phyloP scores from a whole-genome alignment of 2,113 vertebrate species.

The Physeter macrocephalus region DNA sequence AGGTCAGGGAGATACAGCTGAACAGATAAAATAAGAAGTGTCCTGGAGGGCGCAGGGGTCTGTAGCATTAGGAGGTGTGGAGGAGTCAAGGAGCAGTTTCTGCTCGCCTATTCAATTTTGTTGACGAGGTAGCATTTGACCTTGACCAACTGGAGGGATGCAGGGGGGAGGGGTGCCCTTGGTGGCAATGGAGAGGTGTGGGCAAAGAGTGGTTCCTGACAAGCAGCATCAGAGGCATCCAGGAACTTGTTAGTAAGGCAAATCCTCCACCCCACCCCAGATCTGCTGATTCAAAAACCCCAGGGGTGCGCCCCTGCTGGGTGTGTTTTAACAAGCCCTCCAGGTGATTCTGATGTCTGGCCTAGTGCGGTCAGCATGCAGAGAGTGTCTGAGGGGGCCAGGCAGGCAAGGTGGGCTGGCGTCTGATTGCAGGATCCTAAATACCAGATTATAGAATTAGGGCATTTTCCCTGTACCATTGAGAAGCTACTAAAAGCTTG shows the following conservation, averaged over 20 bases:
- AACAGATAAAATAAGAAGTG: background rate
- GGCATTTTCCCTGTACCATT: background rate
- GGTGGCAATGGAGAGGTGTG: background rate
- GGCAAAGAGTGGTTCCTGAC: background rate
- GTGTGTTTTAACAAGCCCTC: background rate
- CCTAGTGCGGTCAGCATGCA: accelerated
- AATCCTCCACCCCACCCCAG: background rate
- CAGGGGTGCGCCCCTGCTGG: background rate
- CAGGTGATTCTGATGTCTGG: background rate
- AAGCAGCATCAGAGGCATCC: background rate
- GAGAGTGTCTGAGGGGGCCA: background rate
- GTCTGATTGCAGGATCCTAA: background rate
- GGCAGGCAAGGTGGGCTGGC: background rate
- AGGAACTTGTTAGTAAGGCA: background rate
- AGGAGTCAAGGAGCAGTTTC: accelerated
- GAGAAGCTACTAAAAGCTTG: background rate
- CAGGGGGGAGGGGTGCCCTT: background rate
- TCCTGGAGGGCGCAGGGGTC: background rate
- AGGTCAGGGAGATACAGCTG: background rate
- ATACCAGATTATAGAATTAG: background rate
- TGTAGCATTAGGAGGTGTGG: background rate
- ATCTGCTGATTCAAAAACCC: background rate
- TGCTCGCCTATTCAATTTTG: background rate
- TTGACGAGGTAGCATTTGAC: background rate
- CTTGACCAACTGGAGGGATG: no score